Conservation (phyloP, 2,113 vertebrate species). For the Alethe castanea region DNA sequence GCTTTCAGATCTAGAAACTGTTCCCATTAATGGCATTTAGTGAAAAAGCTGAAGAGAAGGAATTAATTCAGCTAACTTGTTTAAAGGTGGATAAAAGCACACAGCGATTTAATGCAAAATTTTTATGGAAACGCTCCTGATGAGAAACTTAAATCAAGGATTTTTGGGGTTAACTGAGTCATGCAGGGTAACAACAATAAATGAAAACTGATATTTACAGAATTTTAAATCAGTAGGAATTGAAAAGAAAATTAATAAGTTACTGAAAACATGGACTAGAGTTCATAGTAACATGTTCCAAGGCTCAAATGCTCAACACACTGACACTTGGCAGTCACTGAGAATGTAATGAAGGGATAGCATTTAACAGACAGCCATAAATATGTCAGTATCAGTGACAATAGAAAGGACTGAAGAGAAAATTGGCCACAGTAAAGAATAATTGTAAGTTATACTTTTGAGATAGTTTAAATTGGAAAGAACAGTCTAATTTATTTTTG, state of each 20-base stretch:
- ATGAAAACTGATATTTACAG: neutral
- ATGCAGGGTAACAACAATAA: neutral
- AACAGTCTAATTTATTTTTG: slow-evolving; percentile 23
- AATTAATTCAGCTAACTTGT: neutral
- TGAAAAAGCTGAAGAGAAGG: neutral
- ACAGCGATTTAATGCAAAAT: neutral
- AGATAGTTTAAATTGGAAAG: slow-evolving; percentile 11
- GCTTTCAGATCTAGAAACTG: neutral
- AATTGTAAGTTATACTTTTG: slow-evolving; percentile 4
- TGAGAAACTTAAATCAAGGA: neutral
- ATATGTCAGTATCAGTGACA: neutral
- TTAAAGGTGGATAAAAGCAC: neutral
- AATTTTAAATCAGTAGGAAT: neutral
- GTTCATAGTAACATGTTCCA: neutral
- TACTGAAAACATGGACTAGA: neutral
- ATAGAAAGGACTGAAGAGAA: neutral
- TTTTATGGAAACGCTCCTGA: neutral
- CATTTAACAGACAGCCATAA: neutral
- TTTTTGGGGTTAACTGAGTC: neutral
- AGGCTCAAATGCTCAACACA: neutral
- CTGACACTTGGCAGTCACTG: neutral
- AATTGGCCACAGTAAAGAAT: neutral
- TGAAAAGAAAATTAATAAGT: neutral
- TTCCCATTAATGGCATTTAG: neutral
- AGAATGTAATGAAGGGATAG: neutral